phyloP scores from a whole-genome alignment of 2,888 invertebrate species.

The Synanthedon vespiformis region DNA sequence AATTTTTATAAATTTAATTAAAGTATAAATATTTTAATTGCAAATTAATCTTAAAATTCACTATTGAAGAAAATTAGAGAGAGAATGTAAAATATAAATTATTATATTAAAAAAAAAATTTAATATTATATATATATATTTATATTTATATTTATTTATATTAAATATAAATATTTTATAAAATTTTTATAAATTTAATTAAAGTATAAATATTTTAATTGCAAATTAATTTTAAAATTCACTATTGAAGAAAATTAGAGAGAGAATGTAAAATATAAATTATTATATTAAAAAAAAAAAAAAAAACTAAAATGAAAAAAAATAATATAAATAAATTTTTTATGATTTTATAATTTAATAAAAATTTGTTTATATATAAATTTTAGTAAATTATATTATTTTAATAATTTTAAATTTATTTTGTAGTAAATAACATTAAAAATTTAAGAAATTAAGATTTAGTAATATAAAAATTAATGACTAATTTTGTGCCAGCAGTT shows the following conservation, averaged over 20 bases:
- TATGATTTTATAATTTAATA: conserved; percentile 61
- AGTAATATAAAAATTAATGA: conserved; percentile 70
- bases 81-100: conserved; percentile 15
- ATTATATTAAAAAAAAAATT: no score
- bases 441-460: conserved; percentile 67
- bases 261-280: conserved; percentile 15
- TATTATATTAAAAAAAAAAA: conserved; percentile 33
- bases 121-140: conserved; percentile 20
- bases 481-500: conserved; percentile 78
- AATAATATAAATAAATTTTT: conserved; percentile 55
- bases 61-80: not conserved
- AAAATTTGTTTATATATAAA: conserved; percentile 68
- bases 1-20: no score
- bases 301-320: conserved; percentile 38
- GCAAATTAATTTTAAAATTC: no score
- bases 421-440: conserved; percentile 43
- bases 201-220: not conserved
- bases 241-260: not conserved
- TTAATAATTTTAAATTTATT: conserved; percentile 40
- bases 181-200: no score
- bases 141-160: conserved; percentile 16
- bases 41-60: no score
- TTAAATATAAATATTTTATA: no score
- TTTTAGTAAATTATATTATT: conserved; percentile 54
- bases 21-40: not conserved